phyloP scores from a whole-genome alignment of 2,888 invertebrate genomes.

The Papilio protenor region DNA sequence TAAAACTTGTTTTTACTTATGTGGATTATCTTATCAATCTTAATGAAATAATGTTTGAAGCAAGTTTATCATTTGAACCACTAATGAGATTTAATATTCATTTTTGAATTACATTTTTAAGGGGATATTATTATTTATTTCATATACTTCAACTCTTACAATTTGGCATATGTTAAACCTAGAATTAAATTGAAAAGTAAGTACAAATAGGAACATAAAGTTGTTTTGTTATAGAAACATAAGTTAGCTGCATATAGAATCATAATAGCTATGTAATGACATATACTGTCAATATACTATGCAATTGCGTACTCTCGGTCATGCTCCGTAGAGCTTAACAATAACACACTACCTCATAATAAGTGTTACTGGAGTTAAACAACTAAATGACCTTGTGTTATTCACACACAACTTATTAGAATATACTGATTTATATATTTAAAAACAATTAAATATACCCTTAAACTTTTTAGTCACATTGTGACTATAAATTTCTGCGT shows the following conservation, averaged over 20 bases:
- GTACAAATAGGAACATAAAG: no score
- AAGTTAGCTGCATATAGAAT: not conserved
- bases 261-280: not conserved
- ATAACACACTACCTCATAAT: slow-evolving; percentile 17
- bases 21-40: no score
- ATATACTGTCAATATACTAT: not conserved
- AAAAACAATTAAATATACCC: not conserved
- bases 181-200: no score
- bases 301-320: slow-evolving; percentile 26
- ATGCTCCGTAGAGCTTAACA: slow-evolving; percentile 32
- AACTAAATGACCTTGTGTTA: slow-evolving; percentile 27
- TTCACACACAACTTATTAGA: not conserved
- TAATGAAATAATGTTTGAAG: no score
- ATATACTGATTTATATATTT: not conserved
- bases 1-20: no score
- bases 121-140: no score
- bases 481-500: not conserved
- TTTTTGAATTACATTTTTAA: no score
- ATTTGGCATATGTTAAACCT: no score
- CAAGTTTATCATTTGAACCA: no score
- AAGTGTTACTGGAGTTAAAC: slow-evolving; percentile 22
- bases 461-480: not conserved
- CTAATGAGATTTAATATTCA: no score
- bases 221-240: no score
- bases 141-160: no score